Evolutionary conservation across 2,888 invertebrate species (phyloP).

Genomic region (Drosophila recens): DNA sequence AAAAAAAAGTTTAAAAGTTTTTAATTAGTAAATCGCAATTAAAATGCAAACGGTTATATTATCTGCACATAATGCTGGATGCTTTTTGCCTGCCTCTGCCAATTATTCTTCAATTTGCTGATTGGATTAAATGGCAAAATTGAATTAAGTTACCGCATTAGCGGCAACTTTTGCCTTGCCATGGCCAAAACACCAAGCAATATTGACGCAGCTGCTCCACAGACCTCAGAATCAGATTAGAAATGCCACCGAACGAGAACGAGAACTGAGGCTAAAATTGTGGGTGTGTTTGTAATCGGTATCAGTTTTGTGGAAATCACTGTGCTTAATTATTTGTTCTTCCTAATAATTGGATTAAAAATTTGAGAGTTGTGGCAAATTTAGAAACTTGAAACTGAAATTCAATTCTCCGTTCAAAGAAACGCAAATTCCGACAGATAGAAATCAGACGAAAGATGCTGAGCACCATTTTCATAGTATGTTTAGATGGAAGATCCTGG

Average conservation of each 20-base stretch:
- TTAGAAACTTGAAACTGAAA: not conserved
- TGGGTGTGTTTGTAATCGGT: slow-evolving; percentile 19
- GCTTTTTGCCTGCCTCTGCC: slow-evolving; percentile 41
- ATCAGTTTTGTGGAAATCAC: slow-evolving; percentile 59
- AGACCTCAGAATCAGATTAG: slow-evolving; percentile 37
- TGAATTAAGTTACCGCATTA: slow-evolving; percentile 76
- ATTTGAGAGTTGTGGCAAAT: not conserved
- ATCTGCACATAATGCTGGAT: slow-evolving; percentile 48
- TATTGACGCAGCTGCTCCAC: slow-evolving; percentile 34
- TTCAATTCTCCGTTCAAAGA: slow-evolving; percentile 2
- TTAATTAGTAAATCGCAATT: slow-evolving; percentile 78
- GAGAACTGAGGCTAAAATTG: slow-evolving; percentile 1
- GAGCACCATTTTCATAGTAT: slow-evolving; percentile 25
- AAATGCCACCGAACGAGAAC: not conserved
- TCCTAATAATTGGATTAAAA: slow-evolving; percentile 66
- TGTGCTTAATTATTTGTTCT: slow-evolving; percentile 57
- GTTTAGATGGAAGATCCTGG: slow-evolving; percentile 33
- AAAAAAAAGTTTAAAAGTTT: slow-evolving; percentile 57
- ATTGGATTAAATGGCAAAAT: slow-evolving; percentile 75
- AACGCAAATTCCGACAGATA: slow-evolving; percentile 45
- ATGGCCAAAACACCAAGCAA: not conserved
- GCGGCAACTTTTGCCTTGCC: slow-evolving; percentile 37
- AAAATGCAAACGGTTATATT: slow-evolving; percentile 72
- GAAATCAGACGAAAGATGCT: slow-evolving; percentile 42
- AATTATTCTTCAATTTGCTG: slow-evolving; percentile 76